Base-by-base conservation (phyloP, 2,888 invertebrate genomes). In the Biston betularia region DNA sequence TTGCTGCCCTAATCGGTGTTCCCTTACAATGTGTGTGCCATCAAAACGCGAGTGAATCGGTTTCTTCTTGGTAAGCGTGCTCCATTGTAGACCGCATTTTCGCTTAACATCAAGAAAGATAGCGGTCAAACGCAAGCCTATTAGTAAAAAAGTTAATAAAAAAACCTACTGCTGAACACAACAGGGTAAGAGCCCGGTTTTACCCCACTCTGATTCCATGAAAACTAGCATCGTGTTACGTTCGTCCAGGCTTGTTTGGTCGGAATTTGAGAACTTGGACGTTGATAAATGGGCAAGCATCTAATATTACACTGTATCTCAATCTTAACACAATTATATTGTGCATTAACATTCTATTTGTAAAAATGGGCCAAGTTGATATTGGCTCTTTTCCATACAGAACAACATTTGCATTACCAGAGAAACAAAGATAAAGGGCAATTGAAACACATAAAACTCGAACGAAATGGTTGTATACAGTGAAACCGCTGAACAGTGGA, bases 261-360 rank as follows among this genome's bases (percentile, higher is more conserved):
- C n/a, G n/a, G n/a, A 44, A 44, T 44, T 44, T 44, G 44, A 44
- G 44, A n/a, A n/a, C 44, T 44, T 44, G 12, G n/a, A n/a, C 44
- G n/a, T 44, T 6, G 44, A 44, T n/a, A 44, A 44, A 44, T 44
- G 38, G 0, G 38, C 9, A n/a, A n/a, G 6, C 6, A 12, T n/a
- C 44, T n/a, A n/a, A 44, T 44, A 4, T n/a, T 6, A 6, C n/a
- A n/a, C n/a, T 12, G n/a, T 12, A 44, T 44, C 4, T 6, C 44
- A 44, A 24, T n/a, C 6, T 44, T 44, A n/a, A 44, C 44, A 44
- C n/a, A 2, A 6, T 44, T 44, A 44, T 44, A 0, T 44, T 44
- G n/a, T 44, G 6, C n/a, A 12, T 44, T 44, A 44, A 44, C 12
- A n/a, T 0, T 10, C 10, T 44, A 6, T 44, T n/a, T n/a, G 6